phyloP scores from a whole-genome alignment of 37 sponge, comb jelly and placozoan species.

The Geodia barretti region DNA sequence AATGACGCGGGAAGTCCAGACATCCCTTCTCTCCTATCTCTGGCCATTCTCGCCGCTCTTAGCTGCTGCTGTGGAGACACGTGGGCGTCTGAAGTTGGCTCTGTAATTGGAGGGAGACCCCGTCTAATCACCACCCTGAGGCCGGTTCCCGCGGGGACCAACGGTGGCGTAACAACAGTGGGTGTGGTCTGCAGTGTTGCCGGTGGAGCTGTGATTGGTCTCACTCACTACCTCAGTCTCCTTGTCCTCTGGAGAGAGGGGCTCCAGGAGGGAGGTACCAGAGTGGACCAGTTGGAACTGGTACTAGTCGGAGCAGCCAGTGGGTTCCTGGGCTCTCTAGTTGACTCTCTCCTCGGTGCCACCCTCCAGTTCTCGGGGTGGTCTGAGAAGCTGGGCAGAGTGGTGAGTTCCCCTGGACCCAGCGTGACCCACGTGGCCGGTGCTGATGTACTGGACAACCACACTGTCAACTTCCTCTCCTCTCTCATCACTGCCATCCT shows the following conservation, averaged over 20 bases:
- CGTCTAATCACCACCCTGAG: conserved; percentile 71
- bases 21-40: conserved; percentile 18
- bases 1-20: background rate
- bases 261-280: background rate
- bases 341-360: conserved; percentile 90
- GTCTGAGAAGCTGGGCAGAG: conserved; percentile 25
- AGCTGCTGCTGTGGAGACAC: conserved; percentile 92
- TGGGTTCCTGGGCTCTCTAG: conserved; percentile 78
- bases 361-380: conserved; percentile 84
- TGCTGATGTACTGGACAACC: conserved; percentile 67
- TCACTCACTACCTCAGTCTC: conserved; percentile 50
- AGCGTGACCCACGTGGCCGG: conserved; percentile 82
- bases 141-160: conserved; percentile 87
- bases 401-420: conserved; percentile 42
- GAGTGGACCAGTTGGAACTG: conserved; percentile 26
- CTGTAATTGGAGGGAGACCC: conserved; percentile 74
- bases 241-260: conserved; percentile 10
- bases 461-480: conserved; percentile 90
- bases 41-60: conserved; percentile 67
- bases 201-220: conserved; percentile 80
- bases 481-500: conserved; percentile 64
- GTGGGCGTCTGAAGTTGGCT: conserved; percentile 96
- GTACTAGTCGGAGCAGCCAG: conserved; percentile 46
- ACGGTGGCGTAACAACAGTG: conserved; percentile 81
- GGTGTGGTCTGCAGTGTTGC: conserved; percentile 71